Evolutionary conservation across 2,888 invertebrate genomes (phyloP), one percentile per base, ranked within the genome.

Genomic region (Oxycera nigricornis): DNA sequence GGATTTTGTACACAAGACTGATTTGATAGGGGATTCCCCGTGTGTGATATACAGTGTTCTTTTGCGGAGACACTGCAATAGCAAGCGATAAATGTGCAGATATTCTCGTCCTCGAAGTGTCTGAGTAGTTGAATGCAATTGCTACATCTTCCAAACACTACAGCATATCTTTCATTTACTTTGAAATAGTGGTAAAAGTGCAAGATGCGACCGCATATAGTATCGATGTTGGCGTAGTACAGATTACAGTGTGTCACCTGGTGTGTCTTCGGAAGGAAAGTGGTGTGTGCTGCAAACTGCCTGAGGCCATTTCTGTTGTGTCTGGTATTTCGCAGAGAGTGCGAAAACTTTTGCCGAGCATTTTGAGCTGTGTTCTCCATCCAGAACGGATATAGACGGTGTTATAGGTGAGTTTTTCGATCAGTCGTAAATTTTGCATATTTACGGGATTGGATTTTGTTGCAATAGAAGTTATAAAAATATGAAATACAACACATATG

Each of bases 231-330:
- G 61, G n/a, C 7, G 24, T 41, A 41, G 65, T 65, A 26, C 11
- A 20, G 31, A 65, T 39, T 65, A 41, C 65, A 65, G 65, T 65
- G 39, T 35, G 39, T 24, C 65, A 65, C 39, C 65, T 65, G 65
- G 41, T 41, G 65, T 65, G 65, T 41, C 41, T 39, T 24, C 24
- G 14, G 24, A 65, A 65, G 65, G 41, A 65, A 41, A 65, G 22
- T 22, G 20, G 39, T 22, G 14, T 41, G 39, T 65, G 39, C 17
- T 65, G 7, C 24, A 65, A 31, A 17, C 31, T 31, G 61, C 31
- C 31, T 31, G 31, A 31, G 61, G 61, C 30, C 31, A 9, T 26
- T 17, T 31, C 59, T 28, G 6, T 61, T 61, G 61, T 61, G 61
- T 20, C 31, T 61, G 61, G 30, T 4, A 28, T 55, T 17, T 55